Percentiles rank a stretch among this genome's conserved stretches.
Evolutionary conservation across 1,140 invertebrate species (phyloP).

Genomic region (Drosophila serrata): DNA sequence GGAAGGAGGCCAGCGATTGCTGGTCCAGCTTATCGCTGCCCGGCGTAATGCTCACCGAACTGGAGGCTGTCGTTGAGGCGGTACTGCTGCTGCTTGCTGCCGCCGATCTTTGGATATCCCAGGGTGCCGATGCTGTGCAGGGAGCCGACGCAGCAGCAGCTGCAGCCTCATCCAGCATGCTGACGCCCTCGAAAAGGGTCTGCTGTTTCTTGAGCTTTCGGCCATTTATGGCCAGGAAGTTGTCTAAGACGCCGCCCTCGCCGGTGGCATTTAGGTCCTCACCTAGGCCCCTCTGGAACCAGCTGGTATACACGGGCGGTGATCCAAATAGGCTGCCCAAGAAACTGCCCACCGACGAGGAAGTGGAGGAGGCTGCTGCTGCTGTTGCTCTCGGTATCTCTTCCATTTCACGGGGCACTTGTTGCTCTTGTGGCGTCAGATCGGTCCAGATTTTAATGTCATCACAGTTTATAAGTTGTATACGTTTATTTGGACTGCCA

Average conservation of each 20-base stretch:
- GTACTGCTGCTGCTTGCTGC: constrained; percentile 21
- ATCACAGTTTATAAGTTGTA: constrained; percentile 79
- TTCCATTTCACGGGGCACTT: constrained; percentile 3
- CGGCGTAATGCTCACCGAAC: constrained; percentile 49
- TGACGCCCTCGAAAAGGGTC: constrained; percentile 88
- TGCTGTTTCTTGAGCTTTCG: constrained; percentile 87
- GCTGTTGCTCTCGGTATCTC: neutral
- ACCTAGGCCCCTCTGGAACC: constrained; percentile 56
- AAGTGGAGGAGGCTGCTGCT: neutral
- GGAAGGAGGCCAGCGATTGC: constrained; percentile 91
- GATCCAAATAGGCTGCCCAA: constrained; percentile 68
- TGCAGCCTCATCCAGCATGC: constrained; percentile 66
- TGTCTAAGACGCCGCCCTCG: constrained; percentile 62
- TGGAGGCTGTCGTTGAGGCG: constrained; percentile 49
- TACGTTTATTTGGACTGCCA: constrained; percentile 39
- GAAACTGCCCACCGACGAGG: constrained; percentile 61
- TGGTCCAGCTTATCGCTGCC: constrained; percentile 87
- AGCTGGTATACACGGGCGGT: constrained; percentile 69
- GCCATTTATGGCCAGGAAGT: constrained; percentile 85
- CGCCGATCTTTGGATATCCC: constrained; percentile 42
- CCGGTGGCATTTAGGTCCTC: constrained; percentile 18
- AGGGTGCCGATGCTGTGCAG: constrained; percentile 86
- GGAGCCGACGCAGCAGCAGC: neutral
- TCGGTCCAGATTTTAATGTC: constrained; percentile 84
- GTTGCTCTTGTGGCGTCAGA: constrained; percentile 30